Conservation (phyloP, 2,797 vertebrate genomes). For the Rallus crepitans region DNA sequence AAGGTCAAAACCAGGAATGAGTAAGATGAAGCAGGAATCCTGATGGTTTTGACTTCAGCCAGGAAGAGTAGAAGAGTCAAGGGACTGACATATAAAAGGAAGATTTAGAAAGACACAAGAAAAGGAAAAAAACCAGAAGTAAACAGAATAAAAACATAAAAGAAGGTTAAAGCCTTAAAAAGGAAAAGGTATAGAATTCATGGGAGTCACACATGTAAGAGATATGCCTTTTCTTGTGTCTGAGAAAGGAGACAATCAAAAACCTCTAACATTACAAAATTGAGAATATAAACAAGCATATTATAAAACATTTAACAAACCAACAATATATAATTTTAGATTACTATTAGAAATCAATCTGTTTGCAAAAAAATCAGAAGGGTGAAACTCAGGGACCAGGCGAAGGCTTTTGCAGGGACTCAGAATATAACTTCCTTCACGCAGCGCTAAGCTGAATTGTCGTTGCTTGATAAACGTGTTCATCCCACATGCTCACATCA, state of each 20-base stretch:
- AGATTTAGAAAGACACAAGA: background rate
- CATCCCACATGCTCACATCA: background rate
- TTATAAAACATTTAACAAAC: background rate
- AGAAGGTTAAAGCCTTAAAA: background rate
- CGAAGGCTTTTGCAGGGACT: background rate
- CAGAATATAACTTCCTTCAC: background rate
- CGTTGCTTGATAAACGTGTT: background rate
- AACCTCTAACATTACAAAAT: background rate
- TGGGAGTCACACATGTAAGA: background rate
- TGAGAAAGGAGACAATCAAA: background rate
- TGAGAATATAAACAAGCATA: background rate
- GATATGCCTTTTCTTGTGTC: background rate
- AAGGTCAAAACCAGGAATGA: background rate
- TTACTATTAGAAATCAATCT: background rate
- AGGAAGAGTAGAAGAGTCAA: background rate
- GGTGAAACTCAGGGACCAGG: background rate
- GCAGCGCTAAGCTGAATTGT: background rate
- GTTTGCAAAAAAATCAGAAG: background rate
- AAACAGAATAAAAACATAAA: constrained; percentile 4
- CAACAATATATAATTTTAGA: background rate
- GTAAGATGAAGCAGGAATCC: background rate
- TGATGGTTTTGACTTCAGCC: constrained; percentile 34
- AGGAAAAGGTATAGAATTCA: background rate
- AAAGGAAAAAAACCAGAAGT: background rate
- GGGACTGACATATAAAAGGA: background rate